phyloP scores from a whole-genome alignment of 1,140 invertebrate species.

The Drosophila ercepeae region DNA sequence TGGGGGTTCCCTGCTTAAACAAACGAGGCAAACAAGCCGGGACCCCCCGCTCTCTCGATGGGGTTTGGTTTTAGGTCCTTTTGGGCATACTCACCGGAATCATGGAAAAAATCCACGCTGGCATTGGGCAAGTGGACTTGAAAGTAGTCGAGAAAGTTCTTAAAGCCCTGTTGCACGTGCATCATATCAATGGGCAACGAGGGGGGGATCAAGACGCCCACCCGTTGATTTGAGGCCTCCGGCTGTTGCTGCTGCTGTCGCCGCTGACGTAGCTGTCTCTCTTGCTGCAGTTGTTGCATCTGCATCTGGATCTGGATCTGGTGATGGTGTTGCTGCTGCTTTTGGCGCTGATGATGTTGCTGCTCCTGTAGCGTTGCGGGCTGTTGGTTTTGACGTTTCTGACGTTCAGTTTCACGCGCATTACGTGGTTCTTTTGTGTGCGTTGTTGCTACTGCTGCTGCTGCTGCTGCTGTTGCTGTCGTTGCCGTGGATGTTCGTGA shows the following conservation, averaged over 20 bases:
- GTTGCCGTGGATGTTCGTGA: constrained; percentile 51
- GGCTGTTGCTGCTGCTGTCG: constrained; percentile 29
- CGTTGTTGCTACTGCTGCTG: constrained; percentile 24
- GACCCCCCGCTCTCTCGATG: no score
- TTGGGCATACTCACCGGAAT: constrained; percentile 69
- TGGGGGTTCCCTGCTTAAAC: not conserved
- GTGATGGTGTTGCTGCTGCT: constrained; percentile 26
- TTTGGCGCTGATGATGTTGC: constrained; percentile 27
- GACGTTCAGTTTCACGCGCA: constrained; percentile 64
- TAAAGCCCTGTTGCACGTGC: constrained; percentile 78
- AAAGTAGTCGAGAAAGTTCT: constrained; percentile 76
- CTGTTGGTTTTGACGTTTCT: constrained; percentile 65
- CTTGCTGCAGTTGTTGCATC: constrained; percentile 16
- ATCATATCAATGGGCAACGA: constrained; percentile 66
- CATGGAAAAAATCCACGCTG: constrained; percentile 72
- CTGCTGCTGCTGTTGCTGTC: constrained; percentile 24
- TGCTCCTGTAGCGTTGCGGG: constrained; percentile 20
- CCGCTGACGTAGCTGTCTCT: constrained; percentile 29
- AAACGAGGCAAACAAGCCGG: constrained; percentile 16
- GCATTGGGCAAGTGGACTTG: constrained; percentile 69
- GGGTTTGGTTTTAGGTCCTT: constrained; percentile 1
- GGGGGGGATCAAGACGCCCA: constrained; percentile 73
- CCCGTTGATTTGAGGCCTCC: constrained; percentile 39
- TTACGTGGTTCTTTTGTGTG: constrained; percentile 47
- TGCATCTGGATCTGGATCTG: constrained; percentile 21